Evolutionary conservation across 2,888 invertebrate species (phyloP), one percentile per base, ranked within the genome.

Genomic region (Netelia fuscicornis): DNA sequence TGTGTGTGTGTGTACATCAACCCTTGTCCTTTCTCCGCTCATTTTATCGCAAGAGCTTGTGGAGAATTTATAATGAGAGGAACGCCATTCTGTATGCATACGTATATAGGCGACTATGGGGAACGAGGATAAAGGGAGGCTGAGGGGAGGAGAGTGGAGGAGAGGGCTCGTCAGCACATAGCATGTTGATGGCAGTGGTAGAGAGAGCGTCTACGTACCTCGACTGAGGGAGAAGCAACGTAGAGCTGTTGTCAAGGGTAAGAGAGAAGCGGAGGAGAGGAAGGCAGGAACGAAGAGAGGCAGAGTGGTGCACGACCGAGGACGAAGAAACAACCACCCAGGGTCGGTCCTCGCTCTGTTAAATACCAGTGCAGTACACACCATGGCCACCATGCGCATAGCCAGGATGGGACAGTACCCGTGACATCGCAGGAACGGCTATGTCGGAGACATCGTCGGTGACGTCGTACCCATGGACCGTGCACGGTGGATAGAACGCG

Each of bases 11-110:
- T 37, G 37, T 6, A 6, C 37, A 75, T 70, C 87, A 84, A 71
- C n/a, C 70, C 25, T 30, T 52, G 72, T 72, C 58, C 25, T 78
- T 52, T 54, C 58, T 70, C 25, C 9, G 71, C 76, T 75, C 78
- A 86, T 90, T 89, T 79, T 89, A 88, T 89, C 89, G 86, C 88
- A 88, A 86, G 87, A 88, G 89, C 91, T 90, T 88, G 86, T 87
- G 86, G 89, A 85, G 92, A 91, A 92, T 92, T 92, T 90, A 92
- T 92, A 92, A 92, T 92, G 91, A 91, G 68, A 84, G 79, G 70
- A 82, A 80, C 65, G 68, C 52, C 80, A 72, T 76, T 70, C 79
- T 86, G 84, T 83, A 81, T 85, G 79, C 67, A 70, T 70, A 72
- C 78, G 75, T 64, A 67, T 52, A 75, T 30, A 62, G 9, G 23